phyloP scores from a whole-genome alignment of 2,888 invertebrate genomes.

The Chrysolina americana region DNA sequence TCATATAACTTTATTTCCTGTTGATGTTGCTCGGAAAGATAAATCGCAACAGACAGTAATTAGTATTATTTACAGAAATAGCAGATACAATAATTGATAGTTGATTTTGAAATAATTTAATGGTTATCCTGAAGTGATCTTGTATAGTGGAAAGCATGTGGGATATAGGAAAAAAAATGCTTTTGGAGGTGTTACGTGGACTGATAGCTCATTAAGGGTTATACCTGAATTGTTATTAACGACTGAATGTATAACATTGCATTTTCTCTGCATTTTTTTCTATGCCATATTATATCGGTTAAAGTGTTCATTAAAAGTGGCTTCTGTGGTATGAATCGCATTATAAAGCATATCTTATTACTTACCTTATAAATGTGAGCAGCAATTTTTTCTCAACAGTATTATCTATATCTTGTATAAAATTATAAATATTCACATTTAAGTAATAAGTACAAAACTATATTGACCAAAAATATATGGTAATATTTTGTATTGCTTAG shows the following conservation, averaged over 20 bases:
- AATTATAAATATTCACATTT: slow-evolving; percentile 47
- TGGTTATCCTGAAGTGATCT: neutral
- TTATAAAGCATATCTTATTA: slow-evolving; percentile 55
- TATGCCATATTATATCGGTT: slow-evolving; percentile 50
- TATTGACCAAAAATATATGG: slow-evolving; percentile 52
- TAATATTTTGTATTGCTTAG: slow-evolving; percentile 38
- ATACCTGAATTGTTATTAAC: slow-evolving; percentile 44
- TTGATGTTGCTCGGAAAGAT: no score
- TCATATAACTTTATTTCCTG: no score
- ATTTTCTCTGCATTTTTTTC: slow-evolving; percentile 39
- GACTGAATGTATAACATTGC: slow-evolving; percentile 44
- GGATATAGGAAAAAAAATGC: neutral
- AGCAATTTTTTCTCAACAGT: slow-evolving; percentile 58
- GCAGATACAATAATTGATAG: no score
- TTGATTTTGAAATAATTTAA: no score
- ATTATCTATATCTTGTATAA: slow-evolving; percentile 57
- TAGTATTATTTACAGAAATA: neutral
- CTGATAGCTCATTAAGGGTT: slow-evolving; percentile 44
- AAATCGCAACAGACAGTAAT: neutral
- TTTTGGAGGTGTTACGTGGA: slow-evolving; percentile 20
- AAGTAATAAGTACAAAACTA: slow-evolving; percentile 56
- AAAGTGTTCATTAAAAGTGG: slow-evolving; percentile 60
- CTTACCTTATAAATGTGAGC: slow-evolving; percentile 56
- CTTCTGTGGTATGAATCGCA: slow-evolving; percentile 55
- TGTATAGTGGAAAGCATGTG: neutral